Evolutionary conservation across 1,140 invertebrate species (phyloP), one percentile per base, ranked within the genome.

Genomic region (Nasonia longicornis): DNA sequence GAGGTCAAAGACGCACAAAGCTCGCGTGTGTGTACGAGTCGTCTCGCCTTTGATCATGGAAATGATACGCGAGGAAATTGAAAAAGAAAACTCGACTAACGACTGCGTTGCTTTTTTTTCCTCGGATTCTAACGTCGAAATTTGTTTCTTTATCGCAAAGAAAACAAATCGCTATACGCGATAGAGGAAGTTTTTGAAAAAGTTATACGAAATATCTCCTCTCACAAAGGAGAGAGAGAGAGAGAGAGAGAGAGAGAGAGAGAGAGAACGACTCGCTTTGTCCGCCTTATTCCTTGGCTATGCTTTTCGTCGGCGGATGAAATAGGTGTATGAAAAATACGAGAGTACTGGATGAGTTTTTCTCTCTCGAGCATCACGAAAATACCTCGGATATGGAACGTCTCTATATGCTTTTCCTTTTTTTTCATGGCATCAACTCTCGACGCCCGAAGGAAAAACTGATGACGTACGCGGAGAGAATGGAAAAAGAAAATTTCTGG

Each of bases 1-100:
- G 52, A 58, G 64, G 64, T 67, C 64, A 67, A 67, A 67, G 22
- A 31, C 64, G 64, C 64, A 31, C 64, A 67, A 67, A 67, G 52
- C 48, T 52, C 48, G 4, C 7, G 20, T 20, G 52, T 16, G 42
- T 48, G 3, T 10, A 48, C 12, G 11, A 12, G 3, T 11, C 29
- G 11, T 10, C 29, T 11, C 29, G 11, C 11, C 29, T 67, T 67
- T 29, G 64, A 67, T 67, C 64, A 10, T 26, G 14, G 26, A 67
- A 67, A 16, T 67, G 10, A 67, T 26, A 8, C 63, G 48, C 48
- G 48, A 4, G 16, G 48, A 20, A 58, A 58, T 58, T 58, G 20
- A 26, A 26, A 58, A 58, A n/a, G 52, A 58, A 20, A 58, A 58
- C 16, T n/a, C 52, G 16, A 58, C 52, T 58, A 58, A 58, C 52